A percentile compares a stretch with the other conserved stretches of the same genome.
phyloP scores from a whole-genome alignment of 2,113 vertebrate species.

The Chaenocephalus aceratus region DNA sequence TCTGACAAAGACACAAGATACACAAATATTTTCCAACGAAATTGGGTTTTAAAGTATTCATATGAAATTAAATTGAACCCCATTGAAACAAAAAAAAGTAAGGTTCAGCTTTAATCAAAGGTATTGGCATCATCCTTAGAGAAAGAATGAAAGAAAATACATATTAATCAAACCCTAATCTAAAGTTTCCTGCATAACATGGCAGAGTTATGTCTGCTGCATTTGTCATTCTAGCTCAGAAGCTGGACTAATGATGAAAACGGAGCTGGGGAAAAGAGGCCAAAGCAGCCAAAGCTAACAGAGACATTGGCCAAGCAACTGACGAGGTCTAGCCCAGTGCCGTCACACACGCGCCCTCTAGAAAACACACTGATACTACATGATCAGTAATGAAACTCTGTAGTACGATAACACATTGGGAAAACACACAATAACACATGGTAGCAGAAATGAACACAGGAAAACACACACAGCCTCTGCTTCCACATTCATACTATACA shows the following conservation, averaged over 20 bases:
- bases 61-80: background rate
- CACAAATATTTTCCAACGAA: background rate
- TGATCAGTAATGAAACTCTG: conserved; percentile 32
- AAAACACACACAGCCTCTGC: background rate
- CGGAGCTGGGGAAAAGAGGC: conserved; percentile 49
- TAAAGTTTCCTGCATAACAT: conserved; percentile 33
- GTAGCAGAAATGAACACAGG: conserved; percentile 4
- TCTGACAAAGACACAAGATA: background rate
- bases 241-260: conserved; percentile 59
- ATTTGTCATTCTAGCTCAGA: conserved; percentile 64
- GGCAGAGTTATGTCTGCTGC: conserved; percentile 23
- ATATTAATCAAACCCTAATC: conserved; percentile 34
- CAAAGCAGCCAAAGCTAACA: conserved; percentile 78
- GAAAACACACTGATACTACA: conserved; percentile 61
- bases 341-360: conserved; percentile 28
- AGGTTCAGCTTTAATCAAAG: conserved; percentile 15
- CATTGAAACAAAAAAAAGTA: conserved; percentile 11
- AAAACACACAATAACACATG: too few species aligned
- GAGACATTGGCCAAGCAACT: conserved; percentile 64
- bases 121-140: background rate
- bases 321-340: conserved; percentile 25
- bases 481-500: background rate
- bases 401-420: background rate
- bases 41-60: background rate
- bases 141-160: background rate